Base-by-base conservation (phyloP, 2,113 vertebrate genomes). In the Oxygymnocypris stewartii region DNA sequence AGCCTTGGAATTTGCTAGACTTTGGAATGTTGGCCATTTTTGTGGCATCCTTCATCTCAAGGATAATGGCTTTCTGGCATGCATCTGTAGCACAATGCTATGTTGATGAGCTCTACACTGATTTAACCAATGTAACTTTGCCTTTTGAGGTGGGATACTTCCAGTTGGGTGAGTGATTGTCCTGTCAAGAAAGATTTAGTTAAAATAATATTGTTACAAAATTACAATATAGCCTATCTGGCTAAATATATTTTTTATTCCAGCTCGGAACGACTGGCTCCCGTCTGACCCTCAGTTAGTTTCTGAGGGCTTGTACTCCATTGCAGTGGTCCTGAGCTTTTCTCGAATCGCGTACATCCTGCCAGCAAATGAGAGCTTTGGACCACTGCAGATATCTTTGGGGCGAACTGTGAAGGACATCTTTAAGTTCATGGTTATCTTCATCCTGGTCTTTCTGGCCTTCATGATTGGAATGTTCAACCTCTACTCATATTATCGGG, bases 391-490 rank as follows among this genome's bases (percentile, higher is more conserved):
- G 92, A 99, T 99, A 93, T 99, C 98, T 2, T 95, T 99, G 20
- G 98, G 98, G 76, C 95, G 98, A 86, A 99, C 98, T 0, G 98
- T 99, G 4, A 99, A 99, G 90, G 97, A 99, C 90, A 99, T 99
- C 93, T 98, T 99, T 91, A 99, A 99, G 90, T 99, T 99, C 91
- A 99, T 99, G 98, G 97, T 99, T 91, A 99, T 99, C 94, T 99
- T 99, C 92, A 97, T 99, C 91, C 94, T 99, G 94, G 98, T 99
- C 79, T 99, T 99, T 88, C 94, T 99, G 92, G 98, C 98, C 42
- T 99, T 99, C 93, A 99, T 99, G 98, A 98, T 99, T 47, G 98
- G 98, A 89, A 99, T 99, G 98, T 99, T 99, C 92, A 99, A 99
- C 91, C 96, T 99, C 79, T 98, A 99, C 91, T 98, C 97, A 14